phyloP scores from a whole-genome alignment of 2,888 invertebrate genomes.

The Nymphalis polychloros region DNA sequence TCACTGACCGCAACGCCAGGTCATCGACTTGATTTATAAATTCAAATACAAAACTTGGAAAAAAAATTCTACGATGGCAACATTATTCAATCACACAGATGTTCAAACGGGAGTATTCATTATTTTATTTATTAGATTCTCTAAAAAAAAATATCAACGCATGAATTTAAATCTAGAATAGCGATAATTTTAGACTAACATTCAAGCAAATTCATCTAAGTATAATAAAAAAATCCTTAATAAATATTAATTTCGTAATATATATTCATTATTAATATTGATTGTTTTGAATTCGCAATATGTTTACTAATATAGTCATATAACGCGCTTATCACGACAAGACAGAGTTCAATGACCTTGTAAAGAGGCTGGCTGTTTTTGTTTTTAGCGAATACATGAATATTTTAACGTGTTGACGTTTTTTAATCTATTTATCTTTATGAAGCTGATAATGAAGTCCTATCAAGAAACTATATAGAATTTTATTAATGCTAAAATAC shows the following conservation, averaged over 20 bases:
- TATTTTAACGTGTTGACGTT: conserved; percentile 25
- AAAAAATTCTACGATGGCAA: too few species aligned
- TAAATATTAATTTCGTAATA: conserved; percentile 15
- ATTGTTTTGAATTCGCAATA: conserved; percentile 24
- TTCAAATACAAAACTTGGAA: too few species aligned
- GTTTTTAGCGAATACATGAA: conserved; percentile 33
- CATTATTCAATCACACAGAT: too few species aligned
- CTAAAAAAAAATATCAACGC: too few species aligned
- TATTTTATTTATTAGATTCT: too few species aligned
- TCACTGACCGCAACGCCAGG: too few species aligned
- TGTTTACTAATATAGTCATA: conserved; percentile 34
- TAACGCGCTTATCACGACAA: conserved; percentile 29
- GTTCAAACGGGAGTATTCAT: too few species aligned
- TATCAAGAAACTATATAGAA: neutral
- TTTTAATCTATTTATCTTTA: conserved; percentile 32
- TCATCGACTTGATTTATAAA: too few species aligned
- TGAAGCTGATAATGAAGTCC: conserved; percentile 21
- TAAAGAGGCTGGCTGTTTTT: conserved; percentile 40
- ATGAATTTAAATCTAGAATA: neutral
- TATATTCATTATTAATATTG: conserved; percentile 30
- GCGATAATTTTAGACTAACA: neutral
- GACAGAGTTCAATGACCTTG: conserved; percentile 44
- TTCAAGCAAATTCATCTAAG: neutral
- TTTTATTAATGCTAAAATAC: neutral
- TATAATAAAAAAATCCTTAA: conserved; percentile 2